These are phyloP conservation scores for Mycetomoellerius zeteki DNA, from an alignment of 1,140 invertebrate species.

Conservation along the genomic window DNA sequence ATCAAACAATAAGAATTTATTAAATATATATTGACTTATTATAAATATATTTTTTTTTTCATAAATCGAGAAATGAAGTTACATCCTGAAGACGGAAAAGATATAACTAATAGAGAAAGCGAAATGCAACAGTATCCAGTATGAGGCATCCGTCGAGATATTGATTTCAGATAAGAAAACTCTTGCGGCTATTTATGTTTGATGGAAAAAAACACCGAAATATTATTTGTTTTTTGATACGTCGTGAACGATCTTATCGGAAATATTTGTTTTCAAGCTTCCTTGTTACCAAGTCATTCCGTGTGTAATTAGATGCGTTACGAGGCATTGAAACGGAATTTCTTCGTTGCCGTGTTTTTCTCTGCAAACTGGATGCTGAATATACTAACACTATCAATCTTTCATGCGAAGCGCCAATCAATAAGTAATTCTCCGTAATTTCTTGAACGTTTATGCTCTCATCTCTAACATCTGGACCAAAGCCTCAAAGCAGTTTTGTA, in stretches of 20 bases:
- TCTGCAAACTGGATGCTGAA: neutral
- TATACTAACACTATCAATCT: neutral
- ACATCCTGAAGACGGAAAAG: neutral
- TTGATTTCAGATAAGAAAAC: conserved; percentile 29
- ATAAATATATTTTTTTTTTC: neutral
- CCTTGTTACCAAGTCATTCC: neutral
- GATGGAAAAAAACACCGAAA: neutral
- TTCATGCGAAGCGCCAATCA: neutral
- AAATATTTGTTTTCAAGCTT: neutral
- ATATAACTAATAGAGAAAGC: neutral
- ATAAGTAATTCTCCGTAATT: conserved; percentile 36
- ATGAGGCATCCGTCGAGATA: neutral
- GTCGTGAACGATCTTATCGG: neutral
- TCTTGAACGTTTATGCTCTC: conserved; percentile 18
- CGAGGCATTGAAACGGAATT: conserved; percentile 9
- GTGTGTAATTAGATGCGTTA: conserved; percentile 28
- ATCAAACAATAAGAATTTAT: neutral
- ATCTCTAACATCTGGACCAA: neutral
- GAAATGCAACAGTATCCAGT: neutral
- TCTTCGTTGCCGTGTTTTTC: neutral
- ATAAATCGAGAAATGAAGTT: neutral
- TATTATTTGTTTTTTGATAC: neutral
- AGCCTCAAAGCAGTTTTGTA: neutral
- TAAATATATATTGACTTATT: neutral
- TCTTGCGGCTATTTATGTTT: neutral